phyloP scores from a whole-genome alignment of 2,113 vertebrate genomes.

The Litocranius walleri region DNA sequence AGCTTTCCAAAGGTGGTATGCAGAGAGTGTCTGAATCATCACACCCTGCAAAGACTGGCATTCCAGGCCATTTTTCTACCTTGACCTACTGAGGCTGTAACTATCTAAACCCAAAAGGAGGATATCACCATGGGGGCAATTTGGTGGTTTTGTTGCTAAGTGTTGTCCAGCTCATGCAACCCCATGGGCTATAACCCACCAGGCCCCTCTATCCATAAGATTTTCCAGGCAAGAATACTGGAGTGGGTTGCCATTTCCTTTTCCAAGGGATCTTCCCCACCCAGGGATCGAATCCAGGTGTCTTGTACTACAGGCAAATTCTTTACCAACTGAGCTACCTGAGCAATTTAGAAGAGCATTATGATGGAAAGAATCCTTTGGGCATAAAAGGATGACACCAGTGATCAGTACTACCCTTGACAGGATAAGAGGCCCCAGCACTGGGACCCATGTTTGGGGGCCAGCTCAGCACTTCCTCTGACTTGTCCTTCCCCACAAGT shows the following conservation, averaged over 20 bases:
- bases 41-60: not conserved
- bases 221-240: not conserved
- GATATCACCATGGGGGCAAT: not conserved
- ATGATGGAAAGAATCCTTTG: not conserved
- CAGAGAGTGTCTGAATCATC: not conserved
- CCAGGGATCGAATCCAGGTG: not conserved
- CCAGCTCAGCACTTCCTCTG: not conserved
- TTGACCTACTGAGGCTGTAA: not conserved
- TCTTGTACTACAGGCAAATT: not conserved
- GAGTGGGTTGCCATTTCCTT: not conserved
- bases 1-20: not conserved
- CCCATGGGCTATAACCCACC: not conserved
- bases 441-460: not conserved
- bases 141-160: not conserved
- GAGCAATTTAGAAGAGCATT: not conserved
- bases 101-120: not conserved
- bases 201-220: not conserved
- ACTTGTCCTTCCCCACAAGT: not conserved
- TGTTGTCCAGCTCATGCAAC: not conserved
- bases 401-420: not conserved
- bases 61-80: not conserved
- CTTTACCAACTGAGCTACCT: not conserved
- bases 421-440: not conserved
- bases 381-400: not conserved
- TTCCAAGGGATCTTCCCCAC: not conserved